Evolutionary conservation across 2,888 invertebrate genomes (phyloP), one percentile per base, ranked within the genome.

Genomic region (Euzophera pinguis): DNA sequence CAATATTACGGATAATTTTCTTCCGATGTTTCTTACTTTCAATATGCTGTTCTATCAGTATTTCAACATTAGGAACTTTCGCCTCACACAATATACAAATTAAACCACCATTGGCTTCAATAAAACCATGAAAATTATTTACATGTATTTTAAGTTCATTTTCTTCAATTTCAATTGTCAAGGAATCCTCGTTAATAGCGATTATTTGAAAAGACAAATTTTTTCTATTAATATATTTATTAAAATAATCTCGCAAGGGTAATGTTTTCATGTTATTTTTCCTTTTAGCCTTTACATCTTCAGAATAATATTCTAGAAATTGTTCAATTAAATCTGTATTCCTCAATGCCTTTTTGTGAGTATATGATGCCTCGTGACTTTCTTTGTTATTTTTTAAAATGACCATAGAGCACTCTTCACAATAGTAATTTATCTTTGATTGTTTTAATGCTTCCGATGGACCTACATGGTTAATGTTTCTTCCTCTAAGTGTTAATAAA

Each of bases 21-120:
- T 43, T 43, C 8, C 43, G 6, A 29, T 43, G 43, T 9, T 29
- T 43, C 13, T 43, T 43, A 29, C 43, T 29, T 43, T 43, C 43
- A 8, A 43, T 14, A 13, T 43, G 43, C 7, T 12, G 7, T 8
- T 43, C 13, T 13, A 43, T 22, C 7, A 27, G 1, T 12, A 29
- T 14, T 9, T 12, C 8, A 3, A 12, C 29, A 13, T 6, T 6
- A 6, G 13, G 3, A 1, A 43, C 0, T 12, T 43, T 13, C 1
- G 29, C 13, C 29, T 43, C 43, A 4, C 43, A 43, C 9, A 43
- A 4, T 8, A 43, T 29, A 43, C 43, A 43, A 29, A 43, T 43
- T 1, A 13, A 3, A 12, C 29, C 43, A 1, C 3, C 12, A 3
- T 43, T 29, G 1, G 13, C 29, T 1, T 13, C 13, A n/a, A 43